Evolutionary conservation across 1,140 invertebrate species (phyloP), one percentile per base, ranked within the genome.

Genomic region (Calycopis cecrops): DNA sequence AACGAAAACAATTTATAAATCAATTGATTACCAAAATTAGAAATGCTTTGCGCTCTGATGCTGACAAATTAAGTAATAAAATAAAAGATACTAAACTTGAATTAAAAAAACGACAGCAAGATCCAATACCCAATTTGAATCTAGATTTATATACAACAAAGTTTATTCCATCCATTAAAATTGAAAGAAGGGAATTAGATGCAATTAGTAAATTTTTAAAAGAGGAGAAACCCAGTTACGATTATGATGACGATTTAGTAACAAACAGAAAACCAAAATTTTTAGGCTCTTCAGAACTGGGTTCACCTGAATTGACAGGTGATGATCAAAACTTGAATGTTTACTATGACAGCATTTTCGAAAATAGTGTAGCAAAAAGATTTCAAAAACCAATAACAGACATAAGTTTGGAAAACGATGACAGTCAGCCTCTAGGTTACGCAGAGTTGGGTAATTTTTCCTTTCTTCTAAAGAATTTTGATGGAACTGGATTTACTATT

Each of bases 11-110:
- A 59, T 17, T 86, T 8, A 72, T 86, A 6, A 71, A 52, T 55
- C 66, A 52, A 53, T 57, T 86, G 4, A 75, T 86, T 21, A 68
- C 79, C 9, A 86, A 79, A 67, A 86, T 84, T 53, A 67, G 84
- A 61, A 77, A 74, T 40, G 83, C 83, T 9, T 69, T 86, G 54
- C 64, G 67, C 35, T 70, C 70, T n/a, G 68, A 76, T 56, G 17
- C 53, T 6, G 50, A 68, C 34, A 37, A 40, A 34, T 18, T 50
- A 34, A 21, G 34, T 9, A 40, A 64, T 11, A 69, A 62, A 17
- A 65, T 56, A 47, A 33, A 59, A 18, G 57, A 57, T 11, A n/a
- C n/a, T n/a, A 57, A 63, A 44, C 21, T 71, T 1, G 60, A 78
- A 48, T 64, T 81, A 12, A 76, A 71, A 53, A 86, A 80, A 60